Conservation (phyloP, 2,888 invertebrate genomes). For the Diplolepis rosae region DNA sequence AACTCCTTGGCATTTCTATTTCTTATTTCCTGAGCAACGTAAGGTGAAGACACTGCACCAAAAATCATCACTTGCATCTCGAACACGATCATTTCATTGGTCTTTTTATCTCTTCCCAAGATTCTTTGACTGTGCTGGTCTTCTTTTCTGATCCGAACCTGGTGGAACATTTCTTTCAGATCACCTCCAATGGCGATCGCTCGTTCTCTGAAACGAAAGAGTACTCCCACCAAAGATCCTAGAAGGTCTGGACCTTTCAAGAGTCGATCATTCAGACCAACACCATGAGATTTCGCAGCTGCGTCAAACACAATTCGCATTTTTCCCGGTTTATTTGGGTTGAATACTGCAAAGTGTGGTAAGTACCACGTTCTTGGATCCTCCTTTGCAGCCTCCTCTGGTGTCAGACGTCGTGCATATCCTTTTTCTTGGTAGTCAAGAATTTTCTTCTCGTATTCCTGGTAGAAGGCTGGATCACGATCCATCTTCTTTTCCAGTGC, state of each 20-base stretch:
- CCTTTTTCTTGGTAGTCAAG: neutral
- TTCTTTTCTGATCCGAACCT: neutral
- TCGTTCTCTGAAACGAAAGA: too few relatives aligned
- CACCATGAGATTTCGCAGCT: slow-evolving; percentile 9
- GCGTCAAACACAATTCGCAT: slow-evolving; percentile 34
- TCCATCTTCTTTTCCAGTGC: neutral
- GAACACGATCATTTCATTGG: neutral
- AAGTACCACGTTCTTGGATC: slow-evolving; percentile 19
- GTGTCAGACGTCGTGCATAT: neutral
- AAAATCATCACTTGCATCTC: too few relatives aligned
- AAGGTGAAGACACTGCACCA: too few relatives aligned
- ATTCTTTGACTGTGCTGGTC: neutral
- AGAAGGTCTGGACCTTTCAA: slow-evolving; percentile 31
- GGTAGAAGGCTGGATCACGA: neutral
- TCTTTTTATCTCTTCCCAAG: neutral
- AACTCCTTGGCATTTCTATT: too few relatives aligned
- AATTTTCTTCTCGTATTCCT: neutral
- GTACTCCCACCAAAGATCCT: slow-evolving; percentile 26
- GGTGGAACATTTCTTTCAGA: neutral
- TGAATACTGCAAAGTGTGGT: too few relatives aligned
- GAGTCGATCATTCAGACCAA: slow-evolving; percentile 29
- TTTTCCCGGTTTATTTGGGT: slow-evolving; percentile 29
- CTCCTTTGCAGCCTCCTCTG: slow-evolving; percentile 31
- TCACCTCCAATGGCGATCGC: neutral
- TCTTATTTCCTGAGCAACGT: too few relatives aligned